phyloP scores from a whole-genome alignment of 2,113 vertebrate genomes.

The Castor canadensis region DNA sequence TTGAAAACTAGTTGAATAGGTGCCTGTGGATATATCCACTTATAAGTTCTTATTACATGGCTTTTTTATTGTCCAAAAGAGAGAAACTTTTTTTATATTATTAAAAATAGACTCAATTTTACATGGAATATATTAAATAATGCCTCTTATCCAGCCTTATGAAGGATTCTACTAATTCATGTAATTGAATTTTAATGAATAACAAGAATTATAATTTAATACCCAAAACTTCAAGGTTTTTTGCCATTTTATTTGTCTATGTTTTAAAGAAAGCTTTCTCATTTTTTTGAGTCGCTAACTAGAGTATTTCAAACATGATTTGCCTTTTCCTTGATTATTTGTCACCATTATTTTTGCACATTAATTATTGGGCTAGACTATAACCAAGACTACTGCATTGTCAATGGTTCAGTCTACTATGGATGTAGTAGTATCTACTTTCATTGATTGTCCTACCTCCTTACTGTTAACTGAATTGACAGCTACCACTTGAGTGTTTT shows the following conservation, averaged over 20 bases:
- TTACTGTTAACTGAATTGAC: background rate
- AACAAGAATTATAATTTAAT: background rate
- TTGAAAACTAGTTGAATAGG: slow-evolving; percentile 44
- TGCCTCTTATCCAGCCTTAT: background rate
- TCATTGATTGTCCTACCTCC: background rate
- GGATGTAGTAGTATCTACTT: too few species aligned
- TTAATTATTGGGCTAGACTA: background rate
- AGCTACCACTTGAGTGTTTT: background rate
- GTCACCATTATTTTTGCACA: background rate
- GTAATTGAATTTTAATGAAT: slow-evolving; percentile 41
- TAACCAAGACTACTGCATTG: background rate
- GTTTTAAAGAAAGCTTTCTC: background rate
- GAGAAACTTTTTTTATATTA: slow-evolving; percentile 28
- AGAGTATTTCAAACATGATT: background rate
- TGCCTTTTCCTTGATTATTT: background rate
- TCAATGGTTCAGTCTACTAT: background rate
- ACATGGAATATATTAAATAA: slow-evolving; percentile 20
- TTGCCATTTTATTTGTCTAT: background rate
- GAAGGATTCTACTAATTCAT: background rate
- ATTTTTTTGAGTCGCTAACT: background rate
- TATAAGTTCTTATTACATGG: slow-evolving; percentile 40
- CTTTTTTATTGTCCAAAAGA: slow-evolving; percentile 48
- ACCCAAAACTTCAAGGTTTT: slow-evolving; percentile 8
- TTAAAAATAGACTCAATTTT: slow-evolving; percentile 28
- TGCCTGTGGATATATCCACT: slow-evolving; percentile 14